phyloP scores from a whole-genome alignment of 53 echinoderm and acorn worm genomes.

The Echinarachnius parma region DNA sequence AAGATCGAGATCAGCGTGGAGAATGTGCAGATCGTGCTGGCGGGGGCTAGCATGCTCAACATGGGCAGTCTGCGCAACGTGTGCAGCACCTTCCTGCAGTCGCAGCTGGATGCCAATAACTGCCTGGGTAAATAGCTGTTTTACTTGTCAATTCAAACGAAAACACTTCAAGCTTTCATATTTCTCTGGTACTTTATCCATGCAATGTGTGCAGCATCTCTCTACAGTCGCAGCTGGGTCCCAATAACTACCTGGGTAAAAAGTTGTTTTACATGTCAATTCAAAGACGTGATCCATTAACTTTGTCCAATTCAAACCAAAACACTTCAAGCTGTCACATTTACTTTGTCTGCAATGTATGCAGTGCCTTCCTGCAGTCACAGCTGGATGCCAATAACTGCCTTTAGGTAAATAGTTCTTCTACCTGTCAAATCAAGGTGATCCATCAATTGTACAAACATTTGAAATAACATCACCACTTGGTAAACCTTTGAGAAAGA shows the following conservation, averaged over 20 bases:
- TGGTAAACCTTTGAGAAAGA: no score
- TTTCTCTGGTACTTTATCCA: no score
- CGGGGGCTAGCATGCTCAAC: slow-evolving; percentile 96
- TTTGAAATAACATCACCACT: no score
- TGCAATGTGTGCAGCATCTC: slow-evolving; percentile 97
- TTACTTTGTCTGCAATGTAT: slow-evolving; percentile 93
- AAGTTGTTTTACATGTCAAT: no score
- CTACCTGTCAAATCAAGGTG: no score
- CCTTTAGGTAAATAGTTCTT: slow-evolving; percentile 91
- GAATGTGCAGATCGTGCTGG: slow-evolving; percentile 97
- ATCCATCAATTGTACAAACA: no score
- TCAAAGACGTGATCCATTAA: no score
- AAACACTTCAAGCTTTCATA: no score
- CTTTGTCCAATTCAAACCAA: no score
- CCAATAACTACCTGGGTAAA: slow-evolving; percentile 92
- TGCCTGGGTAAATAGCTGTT: slow-evolving; percentile 92
- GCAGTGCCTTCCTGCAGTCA: slow-evolving; percentile 93
- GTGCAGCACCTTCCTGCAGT: slow-evolving; percentile 94
- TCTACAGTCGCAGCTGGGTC: slow-evolving; percentile 93
- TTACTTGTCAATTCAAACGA: no score
- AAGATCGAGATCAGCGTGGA: slow-evolving; percentile 92
- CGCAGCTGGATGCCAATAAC: slow-evolving; percentile 93
- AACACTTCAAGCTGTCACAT: no score
- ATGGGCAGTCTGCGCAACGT: slow-evolving; percentile 94
- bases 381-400: slow-evolving; percentile 96